Evolutionary conservation across 2,113 vertebrate genomes (phyloP), one percentile per base, ranked within the genome.

Genomic region (Alaudala cheleensis): DNA sequence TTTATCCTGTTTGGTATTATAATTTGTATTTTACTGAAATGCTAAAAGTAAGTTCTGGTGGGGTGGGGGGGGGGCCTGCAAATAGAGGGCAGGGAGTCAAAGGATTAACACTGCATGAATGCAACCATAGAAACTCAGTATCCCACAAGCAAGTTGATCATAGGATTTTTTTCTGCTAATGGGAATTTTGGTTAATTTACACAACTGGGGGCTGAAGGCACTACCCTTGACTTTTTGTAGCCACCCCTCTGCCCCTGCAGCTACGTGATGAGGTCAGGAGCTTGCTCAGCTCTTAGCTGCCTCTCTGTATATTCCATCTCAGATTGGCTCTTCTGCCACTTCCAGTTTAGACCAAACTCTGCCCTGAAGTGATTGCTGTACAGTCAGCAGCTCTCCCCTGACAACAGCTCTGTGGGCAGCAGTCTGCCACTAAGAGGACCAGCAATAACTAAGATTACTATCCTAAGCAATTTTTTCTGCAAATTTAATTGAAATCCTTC

Each of bases 181-280:
- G 31, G 57, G 29, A 50, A 31, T 39, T 81, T 79, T 51, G 19
- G 34, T 39, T 71, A 2, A 33, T 50, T 88, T 56, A 47, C 42
- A 21, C 8, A 39, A 6, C 28, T 73, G 44, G 33, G 6, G 4
- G 14, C 16, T 73, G 81, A 53, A 82, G 37, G 31, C 19, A 25
- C 40, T 31, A 12, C 17, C 76, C 50, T 40, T 29, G 51, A 34
- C 39, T 25, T 69, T 42, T 22, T 51, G 19, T 14, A 64, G 44
- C 39, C 44, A 47, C 3, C 34, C 29, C 20, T 45, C 54, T 62
- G 42, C 8, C 25, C 16, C 18, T 37, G 44, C 17, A 81, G 53
- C 26, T 51, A 7, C 0, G 0, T 8, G 29, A 17, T 5, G 22
- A 29, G 25, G 51, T 8, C 14, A 57, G 62, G 49, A 60, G 13